Percentiles rank a stretch among this genome's conserved stretches.
phyloP scores from a whole-genome alignment of 2,888 invertebrate genomes.

The Adineta ricciae region DNA sequence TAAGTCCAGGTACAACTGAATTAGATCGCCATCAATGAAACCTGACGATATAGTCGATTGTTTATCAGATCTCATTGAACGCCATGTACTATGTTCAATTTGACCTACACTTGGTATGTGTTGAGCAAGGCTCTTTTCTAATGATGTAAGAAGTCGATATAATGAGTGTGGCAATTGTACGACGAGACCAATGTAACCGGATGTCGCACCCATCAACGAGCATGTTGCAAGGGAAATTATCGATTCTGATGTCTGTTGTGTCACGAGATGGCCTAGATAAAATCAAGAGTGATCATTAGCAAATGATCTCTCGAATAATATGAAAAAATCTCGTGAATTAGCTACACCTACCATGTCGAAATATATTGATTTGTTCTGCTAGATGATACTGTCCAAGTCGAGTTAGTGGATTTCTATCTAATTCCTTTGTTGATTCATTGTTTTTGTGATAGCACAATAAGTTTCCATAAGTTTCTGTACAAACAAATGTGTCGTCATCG shows the following conservation, averaged over 20 bases:
- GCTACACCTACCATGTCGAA: constrained; percentile 66
- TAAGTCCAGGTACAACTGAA: constrained; percentile 81
- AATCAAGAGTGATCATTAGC: no score
- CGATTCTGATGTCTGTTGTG: not conserved
- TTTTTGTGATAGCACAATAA: constrained; percentile 56
- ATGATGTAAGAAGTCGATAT: not conserved
- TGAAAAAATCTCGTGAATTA: no score
- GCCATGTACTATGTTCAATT: constrained; percentile 39
- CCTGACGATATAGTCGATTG: constrained; percentile 77
- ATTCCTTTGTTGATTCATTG: constrained; percentile 87
- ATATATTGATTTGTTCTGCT: constrained; percentile 93
- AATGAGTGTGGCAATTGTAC: not conserved
- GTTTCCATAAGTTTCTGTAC: constrained; percentile 88
- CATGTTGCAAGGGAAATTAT: not conserved
- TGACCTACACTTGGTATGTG: constrained; percentile 41
- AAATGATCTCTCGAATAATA: no score
- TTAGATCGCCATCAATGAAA: constrained; percentile 92
- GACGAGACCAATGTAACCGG: not conserved
- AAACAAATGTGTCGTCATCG: constrained; percentile 91
- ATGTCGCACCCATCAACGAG: not conserved
- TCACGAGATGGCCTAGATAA: not conserved
- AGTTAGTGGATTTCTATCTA: constrained; percentile 84
- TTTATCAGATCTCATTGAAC: constrained; percentile 64
- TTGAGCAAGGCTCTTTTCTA: constrained; percentile 34
- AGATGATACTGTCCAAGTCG: constrained; percentile 87